Evolutionary conservation across 1,140 invertebrate species (phyloP), one percentile per base, ranked within the genome.

Genomic region (Melanaphis sacchari): DNA sequence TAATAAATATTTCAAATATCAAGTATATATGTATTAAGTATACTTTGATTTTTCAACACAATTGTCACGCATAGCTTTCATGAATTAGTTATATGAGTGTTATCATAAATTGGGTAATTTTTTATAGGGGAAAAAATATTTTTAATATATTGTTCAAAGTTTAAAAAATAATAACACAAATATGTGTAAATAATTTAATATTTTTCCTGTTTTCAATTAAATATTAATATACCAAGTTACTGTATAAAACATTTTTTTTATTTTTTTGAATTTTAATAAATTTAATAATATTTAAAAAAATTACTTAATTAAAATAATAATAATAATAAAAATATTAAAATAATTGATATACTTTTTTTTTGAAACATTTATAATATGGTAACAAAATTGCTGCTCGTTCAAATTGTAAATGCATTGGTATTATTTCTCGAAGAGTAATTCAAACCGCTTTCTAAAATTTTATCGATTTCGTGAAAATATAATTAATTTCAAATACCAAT

Each of bases 301-400:
- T 66, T 66, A 76, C 11, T 18, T 82, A 24, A 24, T 38, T 82
- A 36, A 82, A 82, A 82, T 22, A 82, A 82, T 38, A 82, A 38
- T n/a, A n/a, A n/a, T n/a, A n/a, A n/a, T n/a, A n/a, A 81, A 81
- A 81, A 81, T 38, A 82, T 31, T 43, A 85, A 85, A 85, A 26
- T 85, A 85, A 85, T 85, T n/a, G n/a, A 15, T n/a, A 76, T 18
- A 76, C 15, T 76, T 76, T n/a, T n/a, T n/a, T 15, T 76, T 76
- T 76, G 18, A 15, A 76, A 76, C 59, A n/a, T 76, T 76, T 76
- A n/a, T 76, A 76, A 76, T 18, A 18, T 43, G 2, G 26, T 31
- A 31, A 15, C 9, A n/a, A 31, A 43, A 85, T 31, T 85, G 84
- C 41, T 31, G 15, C 41, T 85, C 26, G 84, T 85, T 43, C 5